Base-by-base conservation (phyloP, 2,113 vertebrate species). In the Bubo bubo region DNA sequence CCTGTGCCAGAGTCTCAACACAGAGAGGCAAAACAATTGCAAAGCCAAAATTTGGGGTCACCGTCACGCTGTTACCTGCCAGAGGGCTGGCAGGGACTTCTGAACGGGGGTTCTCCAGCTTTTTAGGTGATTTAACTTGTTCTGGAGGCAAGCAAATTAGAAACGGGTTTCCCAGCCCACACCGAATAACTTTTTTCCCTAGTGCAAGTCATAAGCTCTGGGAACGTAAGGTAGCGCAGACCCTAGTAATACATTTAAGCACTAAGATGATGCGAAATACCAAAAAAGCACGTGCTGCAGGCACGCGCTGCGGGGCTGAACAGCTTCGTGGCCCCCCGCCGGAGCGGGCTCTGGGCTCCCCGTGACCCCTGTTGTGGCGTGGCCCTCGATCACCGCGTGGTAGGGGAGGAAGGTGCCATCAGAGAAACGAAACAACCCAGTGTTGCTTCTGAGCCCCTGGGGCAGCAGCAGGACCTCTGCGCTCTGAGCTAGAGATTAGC, bases 21-120 rank as follows among this genome's bases (percentile, higher is more conserved):
- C 28, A 52, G 50, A 35, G 43, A 19, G 19, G 28, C 8, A n/a
- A 35, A n/a, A 32, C 20, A 10, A 34, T 4, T 12, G 35, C 35
- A 35, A 18, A 60, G 24, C 27, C 17, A 6, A 5, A 20, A 5
- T 52, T 37, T 37, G 27, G 21, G 39, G 12, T 43, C 7, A 3
- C 30, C 0, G 1, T 24, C 43, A 6, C 2, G 5, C 24, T 32
- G 23, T 50, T 43, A 5, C 2, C 24, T 47, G 70, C 41, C 12
- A 8, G 1, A 7, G 28, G 52, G 30, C 21, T 26, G 13, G 16
- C 9, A 10, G 56, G 17, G 50, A 4, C 24, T 23, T 41, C 35
- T 14, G 2, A 23, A 15, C 30, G 28, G 30, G 8, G 20, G 3
- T 26, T 35, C 23, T 79, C 9, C 26, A 23, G 53, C 50, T 52